A percentile compares a stretch with the other conserved stretches of the same genome.
These are phyloP conservation scores for Anneissia japonica DNA, from an alignment of 35 echinoderm and acorn worm species.

Conservation along the genomic window DNA sequence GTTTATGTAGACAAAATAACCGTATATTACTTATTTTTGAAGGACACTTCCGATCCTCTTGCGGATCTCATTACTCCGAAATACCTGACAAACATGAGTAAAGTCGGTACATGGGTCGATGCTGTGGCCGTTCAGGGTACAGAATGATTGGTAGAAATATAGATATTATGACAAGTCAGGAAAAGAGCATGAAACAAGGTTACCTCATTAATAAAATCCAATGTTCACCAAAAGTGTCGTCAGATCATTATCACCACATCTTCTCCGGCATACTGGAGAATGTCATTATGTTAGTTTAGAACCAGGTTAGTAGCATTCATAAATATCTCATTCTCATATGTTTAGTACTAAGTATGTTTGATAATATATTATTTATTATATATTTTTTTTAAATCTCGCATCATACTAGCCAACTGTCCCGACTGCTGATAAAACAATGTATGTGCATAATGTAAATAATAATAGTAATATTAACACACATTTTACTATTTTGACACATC, in stretches of 20 bases:
- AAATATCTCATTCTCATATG: no score
- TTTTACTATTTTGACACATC: no score
- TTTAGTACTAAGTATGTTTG: no score
- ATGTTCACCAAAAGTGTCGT: not conserved
- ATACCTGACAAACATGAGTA: not conserved
- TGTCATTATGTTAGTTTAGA: not conserved
- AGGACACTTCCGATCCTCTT: not conserved
- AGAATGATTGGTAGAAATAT: not conserved
- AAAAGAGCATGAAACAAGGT: not conserved
- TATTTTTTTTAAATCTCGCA: no score
- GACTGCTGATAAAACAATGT: no score
- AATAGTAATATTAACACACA: no score
- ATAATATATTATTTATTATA: no score
- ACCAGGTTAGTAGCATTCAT: not conserved
- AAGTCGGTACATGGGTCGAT: not conserved
- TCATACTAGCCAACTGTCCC: no score
- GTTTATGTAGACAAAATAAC: no score
- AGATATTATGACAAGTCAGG: not conserved
- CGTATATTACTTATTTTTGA: no score
- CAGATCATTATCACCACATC: not conserved
- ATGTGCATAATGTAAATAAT: no score
- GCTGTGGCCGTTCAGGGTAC: not conserved
- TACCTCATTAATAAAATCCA: not conserved
- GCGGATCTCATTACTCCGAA: not conserved
- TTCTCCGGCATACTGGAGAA: not conserved